Base-by-base conservation (phyloP, 23 tunicate genomes). In the Styela clava region DNA sequence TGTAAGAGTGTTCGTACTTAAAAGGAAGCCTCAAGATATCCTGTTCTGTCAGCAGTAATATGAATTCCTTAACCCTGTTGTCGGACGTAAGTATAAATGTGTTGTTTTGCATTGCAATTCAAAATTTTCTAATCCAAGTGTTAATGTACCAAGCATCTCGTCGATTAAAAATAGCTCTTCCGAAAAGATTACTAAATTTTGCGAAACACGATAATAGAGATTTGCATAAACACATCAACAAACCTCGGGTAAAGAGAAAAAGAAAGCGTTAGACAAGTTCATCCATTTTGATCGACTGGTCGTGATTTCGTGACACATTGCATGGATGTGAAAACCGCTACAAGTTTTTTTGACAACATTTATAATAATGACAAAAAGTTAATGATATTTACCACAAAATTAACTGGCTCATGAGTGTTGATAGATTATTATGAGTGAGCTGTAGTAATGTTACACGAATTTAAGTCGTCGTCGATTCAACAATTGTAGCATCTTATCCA, bases 151-250 rank as follows among this genome's bases (percentile, higher is more conserved):
- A 29, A 67, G 31, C 71, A 27, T 25, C 71, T 25, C 22, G 71
- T 67, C 71, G 22, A 67, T 67, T 67, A 67, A 67, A 67, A 67
- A 67, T 67, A 67, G 71, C 30, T 29, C 31, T 1, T 27, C 31
- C 31, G 31, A 67, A 29, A 67, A 67, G 71, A 67, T 67, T 67
- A 67, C 71, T 67, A 29, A 29, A 67, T 67, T 27, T 67, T 67
- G 30, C 71, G 71, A 67, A 67, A 67, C 71, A 67, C 71, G 71
- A 67, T 67, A 67, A 67, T 67, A 67, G 31, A 67, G 71, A 67
- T 67, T 67, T 67, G 22, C 31, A 27, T 29, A 67, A 67, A 67
- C 71, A 67, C 71, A 67, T 67, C 30, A 67, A 67, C 22, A 67
- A 67, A 27, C 71, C 24, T 16, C 31, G 31, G 31, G 71, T 67